Evolutionary conservation across 2,113 vertebrate species (phyloP).

Genomic region (Coryphaenoides rupestris): DNA sequence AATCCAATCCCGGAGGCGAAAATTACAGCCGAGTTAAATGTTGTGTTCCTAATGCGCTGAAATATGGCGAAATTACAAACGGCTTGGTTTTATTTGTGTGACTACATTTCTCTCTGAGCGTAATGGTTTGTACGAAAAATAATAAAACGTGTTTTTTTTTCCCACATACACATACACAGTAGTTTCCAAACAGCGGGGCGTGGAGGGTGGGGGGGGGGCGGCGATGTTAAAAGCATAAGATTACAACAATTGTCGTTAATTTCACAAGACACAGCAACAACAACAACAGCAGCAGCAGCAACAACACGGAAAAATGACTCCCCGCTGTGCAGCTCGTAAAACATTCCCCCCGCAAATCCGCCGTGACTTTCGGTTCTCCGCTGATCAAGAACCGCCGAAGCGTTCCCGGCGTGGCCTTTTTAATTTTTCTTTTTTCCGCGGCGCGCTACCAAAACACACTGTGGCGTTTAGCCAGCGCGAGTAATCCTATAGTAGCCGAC

Average conservation of each 20-base stretch:
- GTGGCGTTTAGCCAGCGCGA: constrained; percentile 10
- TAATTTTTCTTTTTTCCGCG: neutral
- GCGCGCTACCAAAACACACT: constrained; percentile 12
- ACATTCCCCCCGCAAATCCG: constrained; percentile 27
- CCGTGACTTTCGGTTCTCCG: constrained; percentile 28
- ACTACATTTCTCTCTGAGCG: constrained; percentile 59
- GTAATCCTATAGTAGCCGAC: constrained; percentile 5
- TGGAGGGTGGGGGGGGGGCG: constrained; percentile 31
- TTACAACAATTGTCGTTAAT: constrained; percentile 50
- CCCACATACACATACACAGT: too few species aligned
- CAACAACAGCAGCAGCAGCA: constrained; percentile 25
- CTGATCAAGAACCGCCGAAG: constrained; percentile 40
- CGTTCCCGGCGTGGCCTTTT: constrained; percentile 6
- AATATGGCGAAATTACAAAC: constrained; percentile 70
- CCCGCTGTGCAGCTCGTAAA: constrained; percentile 30
- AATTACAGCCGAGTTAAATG: constrained; percentile 66
- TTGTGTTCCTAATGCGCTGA: constrained; percentile 69
- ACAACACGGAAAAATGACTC: constrained; percentile 18
- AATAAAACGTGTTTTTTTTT: constrained; percentile 66
- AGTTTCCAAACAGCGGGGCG: constrained; percentile 58
- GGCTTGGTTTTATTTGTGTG: constrained; percentile 70
- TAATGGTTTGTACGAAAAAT: constrained; percentile 73
- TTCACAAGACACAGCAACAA: constrained; percentile 46
- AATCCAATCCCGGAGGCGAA: constrained; percentile 59
- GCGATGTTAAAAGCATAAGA: constrained; percentile 46